Percentiles rank a stretch among this genome's conserved stretches.
These are phyloP conservation scores for Kuschelorhynchus macadamiae DNA, from an alignment of 2,888 invertebrate genomes.

Conservation along the genomic window DNA sequence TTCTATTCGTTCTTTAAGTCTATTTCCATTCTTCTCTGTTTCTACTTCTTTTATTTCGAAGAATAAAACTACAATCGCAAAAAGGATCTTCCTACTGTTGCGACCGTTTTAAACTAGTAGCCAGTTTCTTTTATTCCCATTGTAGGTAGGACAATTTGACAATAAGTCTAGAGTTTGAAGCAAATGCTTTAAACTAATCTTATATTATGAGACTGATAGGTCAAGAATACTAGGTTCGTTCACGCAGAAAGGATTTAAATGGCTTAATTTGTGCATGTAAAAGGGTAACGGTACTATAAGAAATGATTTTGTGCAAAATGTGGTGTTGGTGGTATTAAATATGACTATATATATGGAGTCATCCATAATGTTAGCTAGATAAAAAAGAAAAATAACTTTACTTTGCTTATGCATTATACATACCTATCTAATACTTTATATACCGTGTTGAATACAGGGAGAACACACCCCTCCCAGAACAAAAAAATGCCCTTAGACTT, in stretches of 20 bases:
- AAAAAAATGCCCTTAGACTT: no score
- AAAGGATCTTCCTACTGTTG: constrained; percentile 38
- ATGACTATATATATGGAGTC: no score
- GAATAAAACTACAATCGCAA: constrained; percentile 31
- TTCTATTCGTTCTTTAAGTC: constrained; percentile 14
- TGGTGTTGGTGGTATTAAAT: no score
- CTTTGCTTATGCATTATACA: no score
- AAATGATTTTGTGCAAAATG: not conserved
- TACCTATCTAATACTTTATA: no score
- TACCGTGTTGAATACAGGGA: no score
- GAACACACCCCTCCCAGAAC: no score
- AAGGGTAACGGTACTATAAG: constrained; percentile 20
- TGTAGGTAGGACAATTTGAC: constrained; percentile 29
- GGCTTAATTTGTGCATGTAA: constrained; percentile 9
- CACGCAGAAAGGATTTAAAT: constrained; percentile 11
- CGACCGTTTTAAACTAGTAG: constrained; percentile 23
- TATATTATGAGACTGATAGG: constrained; percentile 19
- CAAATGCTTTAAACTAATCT: constrained; percentile 25
- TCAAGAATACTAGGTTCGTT: constrained; percentile 13
- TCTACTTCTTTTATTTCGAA: constrained; percentile 38
- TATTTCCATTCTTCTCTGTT: constrained; percentile 17
- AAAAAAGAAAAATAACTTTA: no score
- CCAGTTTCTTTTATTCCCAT: constrained; percentile 39
- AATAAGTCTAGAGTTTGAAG: constrained; percentile 25
- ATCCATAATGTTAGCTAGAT: no score